A percentile compares a stretch with the other conserved stretches of the same genome.
These are phyloP conservation scores for Patagioenas fasciata DNA, from an alignment of 2,113 vertebrate genomes.

Conservation along the genomic window DNA sequence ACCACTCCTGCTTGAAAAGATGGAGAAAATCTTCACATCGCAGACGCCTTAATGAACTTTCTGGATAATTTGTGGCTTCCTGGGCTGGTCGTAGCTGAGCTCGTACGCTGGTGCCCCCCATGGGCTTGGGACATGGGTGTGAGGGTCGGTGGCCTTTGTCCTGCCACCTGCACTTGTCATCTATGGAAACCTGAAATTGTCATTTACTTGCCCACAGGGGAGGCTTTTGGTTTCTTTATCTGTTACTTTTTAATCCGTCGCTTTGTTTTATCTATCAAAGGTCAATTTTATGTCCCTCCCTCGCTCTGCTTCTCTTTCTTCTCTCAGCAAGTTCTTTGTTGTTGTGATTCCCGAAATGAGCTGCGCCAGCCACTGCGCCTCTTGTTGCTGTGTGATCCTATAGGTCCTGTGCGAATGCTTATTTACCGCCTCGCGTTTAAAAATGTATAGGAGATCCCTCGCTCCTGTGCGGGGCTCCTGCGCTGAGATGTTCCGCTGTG, in stretches of 20 bases:
- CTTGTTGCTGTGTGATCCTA: background rate
- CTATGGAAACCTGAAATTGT: fast-evolving
- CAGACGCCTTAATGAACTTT: background rate
- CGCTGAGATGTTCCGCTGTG: background rate
- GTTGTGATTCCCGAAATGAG: background rate
- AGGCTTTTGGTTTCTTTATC: background rate
- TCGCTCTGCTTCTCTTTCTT: background rate
- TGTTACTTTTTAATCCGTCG: background rate
- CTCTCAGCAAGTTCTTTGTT: slow-evolving; percentile 46
- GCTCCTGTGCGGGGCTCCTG: background rate
- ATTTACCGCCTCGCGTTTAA: background rate
- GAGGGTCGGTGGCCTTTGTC: background rate
- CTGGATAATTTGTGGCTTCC: background rate
- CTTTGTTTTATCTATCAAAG: background rate
- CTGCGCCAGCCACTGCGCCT: background rate
- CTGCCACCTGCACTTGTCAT: background rate
- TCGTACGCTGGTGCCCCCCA: too few relatives aligned
- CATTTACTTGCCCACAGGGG: background rate
- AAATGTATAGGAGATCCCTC: background rate
- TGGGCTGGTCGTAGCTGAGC: background rate
- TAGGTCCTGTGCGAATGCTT: background rate
- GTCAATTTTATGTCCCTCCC: slow-evolving; percentile 8
- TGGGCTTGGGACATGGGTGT: fast-evolving
- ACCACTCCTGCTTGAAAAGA: too few relatives aligned
- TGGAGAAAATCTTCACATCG: fast-evolving